These are phyloP conservation scores for Fistularia tabacaria DNA, from an alignment of 2,797 vertebrate genomes.

Conservation along the genomic window DNA sequence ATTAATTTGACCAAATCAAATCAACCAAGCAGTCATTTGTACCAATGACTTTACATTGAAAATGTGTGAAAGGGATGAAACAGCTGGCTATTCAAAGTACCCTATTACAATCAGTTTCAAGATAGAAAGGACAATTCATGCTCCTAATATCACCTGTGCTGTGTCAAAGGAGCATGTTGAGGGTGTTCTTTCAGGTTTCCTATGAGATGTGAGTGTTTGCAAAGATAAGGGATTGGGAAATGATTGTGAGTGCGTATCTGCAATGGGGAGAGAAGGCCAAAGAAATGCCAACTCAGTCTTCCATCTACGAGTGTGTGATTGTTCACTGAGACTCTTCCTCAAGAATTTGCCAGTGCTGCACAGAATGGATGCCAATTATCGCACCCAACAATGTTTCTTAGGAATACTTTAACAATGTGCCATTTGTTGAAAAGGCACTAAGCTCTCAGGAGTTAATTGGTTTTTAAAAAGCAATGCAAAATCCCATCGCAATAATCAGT, in stretches of 20 bases:
- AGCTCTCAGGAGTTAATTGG: constrained; percentile 78
- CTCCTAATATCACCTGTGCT: constrained; percentile 25
- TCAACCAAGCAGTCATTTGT: too few relatives aligned
- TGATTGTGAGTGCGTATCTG: constrained; percentile 32
- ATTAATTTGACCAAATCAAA: too few relatives aligned
- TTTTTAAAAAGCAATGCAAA: constrained; percentile 78
- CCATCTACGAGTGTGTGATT: constrained; percentile 63
- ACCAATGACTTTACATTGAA: too few relatives aligned
- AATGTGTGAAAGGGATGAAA: constrained; percentile 5
- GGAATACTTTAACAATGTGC: constrained; percentile 73
- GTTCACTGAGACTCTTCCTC: constrained; percentile 56
- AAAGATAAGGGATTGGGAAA: constrained; percentile 59
- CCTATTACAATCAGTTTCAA: constrained; percentile 39
- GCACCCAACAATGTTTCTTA: constrained; percentile 68
- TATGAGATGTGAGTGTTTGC: constrained; percentile 35
- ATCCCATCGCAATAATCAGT: constrained; percentile 72
- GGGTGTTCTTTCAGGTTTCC: constrained; percentile 35
- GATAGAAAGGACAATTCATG: constrained; percentile 32
- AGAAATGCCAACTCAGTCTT: constrained; percentile 69
- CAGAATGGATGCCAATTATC: constrained; percentile 76
- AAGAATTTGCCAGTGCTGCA: constrained; percentile 43
- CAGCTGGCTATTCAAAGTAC: constrained; percentile 32
- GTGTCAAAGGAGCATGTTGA: constrained; percentile 34
- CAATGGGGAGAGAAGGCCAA: constrained; percentile 43
- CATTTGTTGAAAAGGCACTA: constrained; percentile 72